Evolutionary conservation across 2,888 invertebrate species (phyloP).

Genomic region (Macrophya alboannulata): DNA sequence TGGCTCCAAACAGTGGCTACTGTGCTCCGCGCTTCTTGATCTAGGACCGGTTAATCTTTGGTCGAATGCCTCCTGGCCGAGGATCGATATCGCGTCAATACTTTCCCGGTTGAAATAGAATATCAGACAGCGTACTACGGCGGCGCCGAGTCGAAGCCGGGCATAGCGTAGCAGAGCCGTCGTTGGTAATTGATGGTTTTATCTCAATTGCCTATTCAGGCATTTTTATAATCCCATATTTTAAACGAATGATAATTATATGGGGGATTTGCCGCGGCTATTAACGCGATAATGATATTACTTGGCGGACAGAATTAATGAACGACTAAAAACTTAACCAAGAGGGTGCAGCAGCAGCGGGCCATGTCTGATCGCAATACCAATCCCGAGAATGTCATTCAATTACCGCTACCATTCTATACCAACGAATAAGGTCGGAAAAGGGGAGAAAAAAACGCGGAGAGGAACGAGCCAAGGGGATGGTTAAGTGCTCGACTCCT

Average conservation of each 20-base stretch:
- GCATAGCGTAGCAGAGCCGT: background rate
- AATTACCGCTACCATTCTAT: slow-evolving; percentile 23
- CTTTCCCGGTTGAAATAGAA: slow-evolving; percentile 13
- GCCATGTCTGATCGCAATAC: background rate
- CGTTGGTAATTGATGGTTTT: slow-evolving; percentile 56
- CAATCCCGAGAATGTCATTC: slow-evolving; percentile 44
- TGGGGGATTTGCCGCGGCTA: slow-evolving; percentile 51
- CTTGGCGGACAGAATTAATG: slow-evolving; percentile 1
- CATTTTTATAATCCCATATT: slow-evolving; percentile 58
- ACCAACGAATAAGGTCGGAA: background rate
- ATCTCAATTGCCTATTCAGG: slow-evolving; percentile 56
- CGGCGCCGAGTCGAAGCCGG: slow-evolving; percentile 36
- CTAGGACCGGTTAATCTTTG: slow-evolving; percentile 45
- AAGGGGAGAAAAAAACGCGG: background rate
- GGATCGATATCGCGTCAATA: slow-evolving; percentile 41
- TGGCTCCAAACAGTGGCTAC: slow-evolving; percentile 45
- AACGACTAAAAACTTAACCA: slow-evolving; percentile 27
- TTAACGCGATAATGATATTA: slow-evolving; percentile 45
- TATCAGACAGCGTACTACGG: background rate
- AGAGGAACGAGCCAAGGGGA: background rate
- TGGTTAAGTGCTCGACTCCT: slow-evolving; percentile 18
- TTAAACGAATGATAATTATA: slow-evolving; percentile 56
- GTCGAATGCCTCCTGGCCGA: slow-evolving; percentile 18
- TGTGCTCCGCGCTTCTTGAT: slow-evolving; percentile 47
- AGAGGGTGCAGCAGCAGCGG: background rate